Evolutionary conservation across 2,797 vertebrate genomes (phyloP).

Genomic region (Thunnus albacares): DNA sequence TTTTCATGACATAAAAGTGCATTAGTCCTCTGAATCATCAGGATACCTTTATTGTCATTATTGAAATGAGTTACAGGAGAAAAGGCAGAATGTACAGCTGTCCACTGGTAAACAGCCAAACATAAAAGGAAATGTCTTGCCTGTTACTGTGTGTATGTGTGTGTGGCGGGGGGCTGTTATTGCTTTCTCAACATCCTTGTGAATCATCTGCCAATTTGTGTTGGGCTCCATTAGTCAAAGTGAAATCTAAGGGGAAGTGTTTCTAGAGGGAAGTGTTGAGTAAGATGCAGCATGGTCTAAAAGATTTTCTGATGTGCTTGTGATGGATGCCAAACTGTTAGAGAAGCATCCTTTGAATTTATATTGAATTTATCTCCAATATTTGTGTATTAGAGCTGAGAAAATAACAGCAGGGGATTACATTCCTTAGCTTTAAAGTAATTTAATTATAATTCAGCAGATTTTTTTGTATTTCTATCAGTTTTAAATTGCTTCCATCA

Average conservation of each 20-base stretch:
- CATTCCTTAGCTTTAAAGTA: too few relatives aligned
- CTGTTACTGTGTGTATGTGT: neutral
- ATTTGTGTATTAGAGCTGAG: neutral
- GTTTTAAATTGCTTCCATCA: neutral
- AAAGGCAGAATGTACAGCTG: conserved; percentile 12
- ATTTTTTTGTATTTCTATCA: neutral
- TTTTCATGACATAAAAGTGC: neutral
- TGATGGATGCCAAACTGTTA: conserved; percentile 47
- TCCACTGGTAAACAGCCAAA: conserved; percentile 39
- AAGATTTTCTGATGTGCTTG: conserved; percentile 34
- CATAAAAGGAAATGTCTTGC: conserved; percentile 16
- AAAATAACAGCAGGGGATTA: neutral
- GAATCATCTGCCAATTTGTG: conserved; percentile 67
- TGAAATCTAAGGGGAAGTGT: conserved; percentile 46
- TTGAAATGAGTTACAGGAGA: conserved; percentile 19
- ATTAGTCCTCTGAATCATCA: conserved; percentile 11
- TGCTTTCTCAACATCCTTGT: conserved; percentile 59
- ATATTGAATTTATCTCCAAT: neutral
- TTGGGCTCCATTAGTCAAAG: conserved; percentile 59
- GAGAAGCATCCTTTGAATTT: neutral
- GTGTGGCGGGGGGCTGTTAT: conserved; percentile 25
- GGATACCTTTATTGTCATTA: conserved; percentile 33
- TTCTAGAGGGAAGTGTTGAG: conserved; percentile 38
- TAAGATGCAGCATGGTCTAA: conserved; percentile 11
- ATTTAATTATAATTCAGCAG: neutral